Percentiles rank a stretch among this genome's conserved stretches.
phyloP scores from a whole-genome alignment of 2,888 invertebrate genomes.

The Cephalotes varians region DNA sequence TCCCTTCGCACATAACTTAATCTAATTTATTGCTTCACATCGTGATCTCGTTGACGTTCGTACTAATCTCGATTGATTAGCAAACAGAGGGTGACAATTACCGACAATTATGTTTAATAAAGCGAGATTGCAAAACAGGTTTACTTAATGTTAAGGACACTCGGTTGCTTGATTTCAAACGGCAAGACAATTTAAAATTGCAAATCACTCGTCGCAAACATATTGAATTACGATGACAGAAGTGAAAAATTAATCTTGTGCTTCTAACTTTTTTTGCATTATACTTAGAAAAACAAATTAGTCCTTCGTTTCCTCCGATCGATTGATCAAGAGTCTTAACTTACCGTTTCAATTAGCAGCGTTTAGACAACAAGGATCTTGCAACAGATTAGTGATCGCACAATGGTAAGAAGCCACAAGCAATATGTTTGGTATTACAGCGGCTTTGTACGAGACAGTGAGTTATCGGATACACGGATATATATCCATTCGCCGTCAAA shows the following conservation, averaged over 20 bases:
- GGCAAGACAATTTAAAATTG: not conserved
- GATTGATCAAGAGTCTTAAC: not conserved
- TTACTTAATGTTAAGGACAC: not conserved
- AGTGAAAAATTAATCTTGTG: not conserved
- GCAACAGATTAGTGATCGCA: not conserved
- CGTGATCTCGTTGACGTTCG: not conserved
- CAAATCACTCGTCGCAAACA: not conserved
- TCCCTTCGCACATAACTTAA: slow-evolving; percentile 18
- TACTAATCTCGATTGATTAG: not conserved
- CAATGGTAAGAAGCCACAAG: not conserved
- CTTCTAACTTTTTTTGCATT: not conserved
- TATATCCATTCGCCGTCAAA: slow-evolving; percentile 1
- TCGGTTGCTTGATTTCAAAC: not conserved
- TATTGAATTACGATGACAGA: not conserved
- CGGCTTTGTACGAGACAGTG: slow-evolving; percentile 22
- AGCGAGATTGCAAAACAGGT: not conserved
- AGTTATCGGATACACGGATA: not conserved
- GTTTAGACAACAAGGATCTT: slow-evolving; percentile 14
- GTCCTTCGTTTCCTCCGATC: not conserved
- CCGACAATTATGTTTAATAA: slow-evolving; percentile 10
- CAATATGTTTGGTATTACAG: slow-evolving; percentile 24
- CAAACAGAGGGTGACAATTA: not conserved
- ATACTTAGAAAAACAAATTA: not conserved
- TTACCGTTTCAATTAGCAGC: slow-evolving; percentile 7
- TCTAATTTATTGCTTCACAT: slow-evolving; percentile 1